Evolutionary conservation across 2,888 invertebrate species (phyloP).

Genomic region (Gerosis bhagava): DNA sequence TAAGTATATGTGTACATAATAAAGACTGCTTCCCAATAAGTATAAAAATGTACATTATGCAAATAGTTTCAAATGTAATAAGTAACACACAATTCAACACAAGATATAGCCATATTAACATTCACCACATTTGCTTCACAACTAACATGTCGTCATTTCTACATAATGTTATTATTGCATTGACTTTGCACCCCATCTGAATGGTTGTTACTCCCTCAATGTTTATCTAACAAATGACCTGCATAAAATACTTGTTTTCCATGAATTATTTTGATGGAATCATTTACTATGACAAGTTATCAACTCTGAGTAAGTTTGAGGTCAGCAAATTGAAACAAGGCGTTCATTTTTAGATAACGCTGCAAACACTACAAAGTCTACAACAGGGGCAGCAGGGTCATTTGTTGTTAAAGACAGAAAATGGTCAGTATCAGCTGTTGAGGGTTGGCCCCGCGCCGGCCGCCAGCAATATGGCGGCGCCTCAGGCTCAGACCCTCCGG

Average conservation of each 20-base stretch:
- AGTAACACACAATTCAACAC: neutral
- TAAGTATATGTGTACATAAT: too few relatives aligned
- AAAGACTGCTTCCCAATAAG: too few relatives aligned
- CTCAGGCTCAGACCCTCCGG: constrained; percentile 88
- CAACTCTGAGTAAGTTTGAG: constrained; percentile 7
- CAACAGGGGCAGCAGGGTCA: constrained; percentile 94
- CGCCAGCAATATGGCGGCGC: constrained; percentile 79
- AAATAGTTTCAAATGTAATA: too few relatives aligned
- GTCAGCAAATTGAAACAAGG: constrained; percentile 56
- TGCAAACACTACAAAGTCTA: constrained; percentile 93
- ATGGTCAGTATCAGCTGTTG: constrained; percentile 96
- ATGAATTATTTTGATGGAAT: constrained; percentile 2
- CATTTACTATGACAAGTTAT: neutral
- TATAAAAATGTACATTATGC: too few relatives aligned
- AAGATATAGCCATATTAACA: neutral
- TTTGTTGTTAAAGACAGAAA: constrained; percentile 97
- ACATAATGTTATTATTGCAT: too few relatives aligned
- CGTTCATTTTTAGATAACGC: constrained; percentile 89
- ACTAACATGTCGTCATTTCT: too few relatives aligned
- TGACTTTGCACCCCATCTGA: constrained; percentile 2
- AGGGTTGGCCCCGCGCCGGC: constrained; percentile 90
- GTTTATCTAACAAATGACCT: constrained; percentile 35
- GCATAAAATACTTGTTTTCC: constrained; percentile 26
- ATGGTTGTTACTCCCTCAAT: constrained; percentile 12
- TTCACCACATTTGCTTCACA: constrained; percentile 4